Evolutionary conservation across 2,888 invertebrate genomes (phyloP).

Genomic region (Galerucella pusilla): DNA sequence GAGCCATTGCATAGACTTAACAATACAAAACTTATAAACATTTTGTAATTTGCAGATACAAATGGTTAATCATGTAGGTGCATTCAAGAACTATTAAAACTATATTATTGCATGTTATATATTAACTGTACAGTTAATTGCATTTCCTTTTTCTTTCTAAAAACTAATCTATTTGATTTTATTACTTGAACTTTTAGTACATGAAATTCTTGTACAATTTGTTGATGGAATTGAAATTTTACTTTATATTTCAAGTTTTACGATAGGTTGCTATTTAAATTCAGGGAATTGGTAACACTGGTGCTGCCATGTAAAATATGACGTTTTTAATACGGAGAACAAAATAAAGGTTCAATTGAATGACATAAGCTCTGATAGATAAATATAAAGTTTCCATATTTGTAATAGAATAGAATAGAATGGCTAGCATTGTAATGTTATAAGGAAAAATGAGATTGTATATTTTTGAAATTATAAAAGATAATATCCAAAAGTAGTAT

Average conservation of each 20-base stretch:
- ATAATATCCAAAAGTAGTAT: too few relatives aligned
- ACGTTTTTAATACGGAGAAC: background rate
- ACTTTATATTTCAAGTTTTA: background rate
- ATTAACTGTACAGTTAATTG: background rate
- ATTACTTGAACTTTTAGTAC: background rate
- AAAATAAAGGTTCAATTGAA: too few relatives aligned
- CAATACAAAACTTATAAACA: constrained; percentile 5
- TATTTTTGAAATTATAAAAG: too few relatives aligned
- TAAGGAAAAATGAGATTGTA: too few relatives aligned
- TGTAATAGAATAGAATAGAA: too few relatives aligned
- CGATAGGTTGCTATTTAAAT: background rate
- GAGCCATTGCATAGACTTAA: background rate
- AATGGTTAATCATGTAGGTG: constrained; percentile 2
- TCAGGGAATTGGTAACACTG: background rate
- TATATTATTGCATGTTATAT: constrained; percentile 2
- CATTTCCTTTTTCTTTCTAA: constrained; percentile 8
- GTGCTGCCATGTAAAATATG: background rate
- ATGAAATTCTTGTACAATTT: background rate
- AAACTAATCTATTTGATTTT: constrained; percentile 5
- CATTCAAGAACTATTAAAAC: constrained; percentile 1
- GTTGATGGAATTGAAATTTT: background rate
- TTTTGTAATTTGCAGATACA: constrained; percentile 1
- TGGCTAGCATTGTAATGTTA: too few relatives aligned
- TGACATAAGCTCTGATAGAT: too few relatives aligned
- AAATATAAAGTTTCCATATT: too few relatives aligned